These are phyloP conservation scores for Apostichopus californicus DNA, from an alignment of 35 echinoderm and acorn worm genomes.

Conservation along the genomic window DNA sequence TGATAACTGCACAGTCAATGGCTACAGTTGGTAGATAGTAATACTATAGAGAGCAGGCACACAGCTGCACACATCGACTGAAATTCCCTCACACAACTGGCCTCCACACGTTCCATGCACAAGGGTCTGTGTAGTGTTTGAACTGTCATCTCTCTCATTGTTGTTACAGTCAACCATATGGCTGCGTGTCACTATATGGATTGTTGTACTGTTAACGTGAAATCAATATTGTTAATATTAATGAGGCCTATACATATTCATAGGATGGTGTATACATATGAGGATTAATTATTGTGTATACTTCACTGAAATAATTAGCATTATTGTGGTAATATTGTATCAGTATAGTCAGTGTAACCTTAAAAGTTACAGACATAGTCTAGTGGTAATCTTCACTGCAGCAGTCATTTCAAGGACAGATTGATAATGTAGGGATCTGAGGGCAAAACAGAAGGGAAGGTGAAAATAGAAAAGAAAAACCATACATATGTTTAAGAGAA, in stretches of 20 bases:
- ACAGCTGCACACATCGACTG: constrained; percentile 20
- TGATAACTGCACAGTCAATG: not conserved
- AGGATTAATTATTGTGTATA: not conserved
- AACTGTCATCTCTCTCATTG: constrained; percentile 24
- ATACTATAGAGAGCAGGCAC: not conserved
- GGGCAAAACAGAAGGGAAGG: no score
- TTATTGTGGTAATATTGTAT: no score
- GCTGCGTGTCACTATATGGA: constrained; percentile 18
- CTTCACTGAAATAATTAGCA: not conserved
- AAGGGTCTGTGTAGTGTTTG: constrained; percentile 30
- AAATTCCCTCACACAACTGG: not conserved
- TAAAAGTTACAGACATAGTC: no score
- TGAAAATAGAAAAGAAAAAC: no score
- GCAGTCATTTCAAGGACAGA: no score
- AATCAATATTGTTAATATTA: constrained; percentile 55
- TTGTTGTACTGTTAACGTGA: not conserved
- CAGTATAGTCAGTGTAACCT: no score
- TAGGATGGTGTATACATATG: not conserved
- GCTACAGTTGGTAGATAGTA: not conserved
- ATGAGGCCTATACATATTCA: constrained; percentile 37
- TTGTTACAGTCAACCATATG: constrained; percentile 41
- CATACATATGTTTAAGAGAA: no score
- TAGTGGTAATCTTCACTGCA: no score
- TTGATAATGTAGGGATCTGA: no score
- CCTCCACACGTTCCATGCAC: not conserved